Percentiles rank a stretch among this genome's conserved stretches.
These are phyloP conservation scores for Schizopygopsis pylzovi DNA, from an alignment of 2,797 vertebrate species.

Conservation along the genomic window DNA sequence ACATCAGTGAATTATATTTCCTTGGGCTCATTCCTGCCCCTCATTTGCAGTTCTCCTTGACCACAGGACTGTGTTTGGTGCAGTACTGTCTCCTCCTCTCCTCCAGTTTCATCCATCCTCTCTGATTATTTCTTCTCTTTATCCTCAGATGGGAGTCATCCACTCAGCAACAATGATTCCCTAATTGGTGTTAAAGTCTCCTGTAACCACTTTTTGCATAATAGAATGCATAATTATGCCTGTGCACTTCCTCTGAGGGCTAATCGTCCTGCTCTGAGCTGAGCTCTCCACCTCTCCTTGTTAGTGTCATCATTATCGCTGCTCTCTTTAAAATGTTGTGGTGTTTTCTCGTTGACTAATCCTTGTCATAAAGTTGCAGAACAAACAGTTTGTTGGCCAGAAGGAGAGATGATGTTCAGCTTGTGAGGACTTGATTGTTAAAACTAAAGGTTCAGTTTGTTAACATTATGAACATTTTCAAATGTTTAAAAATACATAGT, in stretches of 20 bases:
- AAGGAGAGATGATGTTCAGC: background rate
- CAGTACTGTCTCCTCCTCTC: background rate
- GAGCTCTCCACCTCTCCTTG: slow-evolving; percentile 20
- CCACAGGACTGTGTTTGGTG: slow-evolving; percentile 23
- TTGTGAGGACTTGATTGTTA: background rate
- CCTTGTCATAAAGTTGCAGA: slow-evolving; percentile 20
- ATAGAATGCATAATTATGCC: slow-evolving; percentile 44
- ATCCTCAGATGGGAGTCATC: slow-evolving; percentile 49
- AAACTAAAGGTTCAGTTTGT: background rate
- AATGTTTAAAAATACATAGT: too few species aligned
- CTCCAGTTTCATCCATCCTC: background rate
- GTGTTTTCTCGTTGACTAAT: slow-evolving; percentile 23
- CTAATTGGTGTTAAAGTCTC: slow-evolving; percentile 55
- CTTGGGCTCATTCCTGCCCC: slow-evolving; percentile 1
- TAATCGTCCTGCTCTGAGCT: slow-evolving; percentile 37
- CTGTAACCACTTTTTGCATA: slow-evolving; percentile 50
- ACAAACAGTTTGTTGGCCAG: slow-evolving; percentile 1
- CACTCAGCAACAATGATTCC: slow-evolving; percentile 46
- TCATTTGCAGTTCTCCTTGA: slow-evolving; percentile 45
- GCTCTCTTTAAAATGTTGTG: slow-evolving; percentile 24
- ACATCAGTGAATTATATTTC: background rate
- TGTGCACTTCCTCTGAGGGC: slow-evolving; percentile 30
- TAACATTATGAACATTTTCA: background rate
- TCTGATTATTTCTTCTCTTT: slow-evolving; percentile 28
- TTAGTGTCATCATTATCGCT: slow-evolving; percentile 29